Conservation (phyloP, 2,113 vertebrate genomes). For the Podiceps cristatus region DNA sequence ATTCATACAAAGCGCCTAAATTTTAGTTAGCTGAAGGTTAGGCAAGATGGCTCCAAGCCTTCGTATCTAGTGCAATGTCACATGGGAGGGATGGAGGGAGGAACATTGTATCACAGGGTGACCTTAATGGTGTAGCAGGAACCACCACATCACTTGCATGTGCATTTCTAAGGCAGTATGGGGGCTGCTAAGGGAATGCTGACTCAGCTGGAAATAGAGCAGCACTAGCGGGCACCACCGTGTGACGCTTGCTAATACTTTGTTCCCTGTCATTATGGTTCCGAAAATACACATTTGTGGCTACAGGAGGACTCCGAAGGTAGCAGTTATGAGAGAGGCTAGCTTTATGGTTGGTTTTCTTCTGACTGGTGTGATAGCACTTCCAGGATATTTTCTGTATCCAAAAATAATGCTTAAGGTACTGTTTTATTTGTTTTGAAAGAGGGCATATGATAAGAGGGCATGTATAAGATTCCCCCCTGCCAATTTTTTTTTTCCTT, state of each 20-base stretch:
- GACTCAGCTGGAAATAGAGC: constrained; percentile 4
- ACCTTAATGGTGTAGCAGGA: background rate
- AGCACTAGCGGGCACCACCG: background rate
- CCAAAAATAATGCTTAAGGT: background rate
- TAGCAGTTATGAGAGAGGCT: background rate
- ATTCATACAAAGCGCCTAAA: background rate
- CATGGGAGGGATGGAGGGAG: background rate
- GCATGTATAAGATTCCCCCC: background rate
- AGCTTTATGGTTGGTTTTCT: background rate
- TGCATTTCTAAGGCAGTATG: background rate
- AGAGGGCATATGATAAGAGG: background rate
- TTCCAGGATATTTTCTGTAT: background rate
- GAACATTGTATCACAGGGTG: background rate
- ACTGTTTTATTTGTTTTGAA: background rate
- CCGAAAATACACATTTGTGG: constrained; percentile 30
- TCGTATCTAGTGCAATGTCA: background rate
- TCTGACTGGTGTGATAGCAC: background rate
- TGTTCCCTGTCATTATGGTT: constrained; percentile 49
- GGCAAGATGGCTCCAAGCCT: background rate
- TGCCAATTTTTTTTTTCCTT: background rate
- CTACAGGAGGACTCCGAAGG: background rate
- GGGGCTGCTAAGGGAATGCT: constrained; percentile 16
- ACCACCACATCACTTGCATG: background rate
- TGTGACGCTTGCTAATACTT: constrained; percentile 19
- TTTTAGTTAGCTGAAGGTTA: background rate